phyloP scores from a whole-genome alignment of 2,888 invertebrate species.

The Leucophora obtusa region DNA sequence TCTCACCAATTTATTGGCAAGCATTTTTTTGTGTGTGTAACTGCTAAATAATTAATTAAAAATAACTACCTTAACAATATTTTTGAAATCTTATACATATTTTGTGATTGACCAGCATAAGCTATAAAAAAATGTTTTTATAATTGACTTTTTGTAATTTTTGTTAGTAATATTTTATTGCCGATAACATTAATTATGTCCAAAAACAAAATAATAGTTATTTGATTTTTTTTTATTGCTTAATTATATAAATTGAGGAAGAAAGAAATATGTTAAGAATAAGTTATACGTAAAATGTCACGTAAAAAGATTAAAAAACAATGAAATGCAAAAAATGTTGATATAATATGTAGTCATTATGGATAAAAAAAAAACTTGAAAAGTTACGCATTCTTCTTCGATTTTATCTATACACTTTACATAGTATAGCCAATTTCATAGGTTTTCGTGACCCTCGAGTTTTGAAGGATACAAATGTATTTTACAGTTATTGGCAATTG shows the following conservation, averaged over 20 bases:
- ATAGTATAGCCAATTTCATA: no score
- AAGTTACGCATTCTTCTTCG: no score
- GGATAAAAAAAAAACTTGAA: no score
- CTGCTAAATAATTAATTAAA: no score
- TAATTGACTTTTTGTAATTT: background rate
- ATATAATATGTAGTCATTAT: no score
- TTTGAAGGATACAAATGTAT: no score
- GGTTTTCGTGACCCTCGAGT: no score
- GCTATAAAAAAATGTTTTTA: background rate
- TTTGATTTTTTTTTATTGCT: background rate
- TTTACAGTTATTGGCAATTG: no score
- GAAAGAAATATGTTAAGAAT: background rate
- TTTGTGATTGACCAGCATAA: background rate
- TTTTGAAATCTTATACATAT: background rate
- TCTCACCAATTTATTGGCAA: background rate
- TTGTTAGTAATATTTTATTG: background rate
- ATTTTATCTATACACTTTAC: no score
- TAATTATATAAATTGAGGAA: background rate
- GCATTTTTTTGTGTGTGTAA: no score
- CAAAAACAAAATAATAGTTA: background rate
- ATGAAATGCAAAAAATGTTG: no score
- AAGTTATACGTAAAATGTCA: background rate
- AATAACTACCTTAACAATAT: background rate
- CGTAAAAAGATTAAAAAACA: background rate
- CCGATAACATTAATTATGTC: background rate